These are phyloP conservation scores for Meliscaeva auricollis DNA, from an alignment of 2,888 invertebrate genomes.

Conservation along the genomic window DNA sequence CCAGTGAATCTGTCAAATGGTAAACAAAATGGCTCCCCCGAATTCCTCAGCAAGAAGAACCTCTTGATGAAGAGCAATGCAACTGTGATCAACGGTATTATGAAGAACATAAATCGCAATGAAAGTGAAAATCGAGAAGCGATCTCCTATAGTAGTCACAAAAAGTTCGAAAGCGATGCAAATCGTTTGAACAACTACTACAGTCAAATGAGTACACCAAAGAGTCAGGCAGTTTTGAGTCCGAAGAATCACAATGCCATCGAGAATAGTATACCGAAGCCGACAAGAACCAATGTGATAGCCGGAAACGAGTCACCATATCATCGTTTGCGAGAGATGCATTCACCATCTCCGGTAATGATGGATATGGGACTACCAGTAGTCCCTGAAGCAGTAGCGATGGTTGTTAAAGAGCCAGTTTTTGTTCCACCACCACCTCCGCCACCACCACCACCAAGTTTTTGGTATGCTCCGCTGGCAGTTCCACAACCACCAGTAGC, in stretches of 20 bases:
- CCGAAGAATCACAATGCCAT: conserved; percentile 67
- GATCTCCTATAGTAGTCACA: conserved; percentile 78
- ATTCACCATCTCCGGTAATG: conserved; percentile 50
- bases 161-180: conserved; percentile 83
- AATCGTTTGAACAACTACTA: conserved; percentile 83
- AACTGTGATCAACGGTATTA: conserved; percentile 82
- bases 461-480: conserved; percentile 77
- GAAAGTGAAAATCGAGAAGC: conserved; percentile 70
- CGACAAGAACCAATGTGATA: conserved; percentile 62
- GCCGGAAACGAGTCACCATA: conserved; percentile 63
- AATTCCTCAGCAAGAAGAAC: conserved; percentile 83
- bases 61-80: conserved; percentile 82
- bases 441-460: conserved; percentile 81
- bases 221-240: conserved; percentile 78
- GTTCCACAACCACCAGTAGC: conserved; percentile 77
- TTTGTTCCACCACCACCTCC: conserved; percentile 79
- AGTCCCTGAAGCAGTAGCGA: conserved; percentile 62
- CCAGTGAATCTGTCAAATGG: conserved; percentile 77
- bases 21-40: conserved; percentile 76
- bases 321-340: conserved; percentile 61
- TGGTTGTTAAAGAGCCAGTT: conserved; percentile 45
- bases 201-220: conserved; percentile 82
- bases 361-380: conserved; percentile 52
- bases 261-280: conserved; percentile 46
- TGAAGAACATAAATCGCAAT: conserved; percentile 81